Evolutionary conservation across 1,140 invertebrate species (phyloP).

Genomic region (Rhyzopertha dominica): DNA sequence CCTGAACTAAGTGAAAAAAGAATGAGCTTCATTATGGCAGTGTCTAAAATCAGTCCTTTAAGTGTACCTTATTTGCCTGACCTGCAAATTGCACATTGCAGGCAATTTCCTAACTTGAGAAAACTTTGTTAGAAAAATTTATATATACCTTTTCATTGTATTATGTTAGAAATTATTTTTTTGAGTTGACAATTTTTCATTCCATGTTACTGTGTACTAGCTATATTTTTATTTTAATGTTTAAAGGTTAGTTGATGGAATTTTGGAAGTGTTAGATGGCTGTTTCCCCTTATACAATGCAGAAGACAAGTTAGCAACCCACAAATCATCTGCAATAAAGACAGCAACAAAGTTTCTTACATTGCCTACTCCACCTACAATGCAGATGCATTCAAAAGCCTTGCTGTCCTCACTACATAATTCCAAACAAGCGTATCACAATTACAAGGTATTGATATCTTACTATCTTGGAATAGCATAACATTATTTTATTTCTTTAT

Average conservation of each 20-base stretch:
- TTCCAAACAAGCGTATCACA: constrained; percentile 70
- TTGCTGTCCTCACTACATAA: constrained; percentile 76
- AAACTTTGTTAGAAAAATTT: no score
- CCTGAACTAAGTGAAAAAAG: no score
- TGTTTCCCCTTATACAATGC: constrained; percentile 51
- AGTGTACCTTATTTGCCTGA: no score
- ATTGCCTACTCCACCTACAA: constrained; percentile 70
- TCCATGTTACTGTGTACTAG: no score
- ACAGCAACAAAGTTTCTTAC: constrained; percentile 76
- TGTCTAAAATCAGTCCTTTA: no score
- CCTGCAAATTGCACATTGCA: no score
- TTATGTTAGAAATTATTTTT: no score
- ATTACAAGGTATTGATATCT: constrained; percentile 63
- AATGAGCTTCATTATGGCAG: no score
- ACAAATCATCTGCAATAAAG: constrained; percentile 59
- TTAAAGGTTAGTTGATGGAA: constrained; percentile 62
- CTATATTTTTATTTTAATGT: constrained; percentile 20
- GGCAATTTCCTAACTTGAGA: no score
- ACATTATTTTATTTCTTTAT: not conserved
- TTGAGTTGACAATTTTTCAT: no score
- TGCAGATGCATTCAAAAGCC: constrained; percentile 73
- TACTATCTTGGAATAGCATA: constrained; percentile 13
- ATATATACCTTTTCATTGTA: no score
- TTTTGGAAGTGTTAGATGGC: constrained; percentile 71
- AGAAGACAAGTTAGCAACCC: constrained; percentile 45